Conservation (phyloP, 2,888 invertebrate genomes). For the Drosophila rubida region DNA sequence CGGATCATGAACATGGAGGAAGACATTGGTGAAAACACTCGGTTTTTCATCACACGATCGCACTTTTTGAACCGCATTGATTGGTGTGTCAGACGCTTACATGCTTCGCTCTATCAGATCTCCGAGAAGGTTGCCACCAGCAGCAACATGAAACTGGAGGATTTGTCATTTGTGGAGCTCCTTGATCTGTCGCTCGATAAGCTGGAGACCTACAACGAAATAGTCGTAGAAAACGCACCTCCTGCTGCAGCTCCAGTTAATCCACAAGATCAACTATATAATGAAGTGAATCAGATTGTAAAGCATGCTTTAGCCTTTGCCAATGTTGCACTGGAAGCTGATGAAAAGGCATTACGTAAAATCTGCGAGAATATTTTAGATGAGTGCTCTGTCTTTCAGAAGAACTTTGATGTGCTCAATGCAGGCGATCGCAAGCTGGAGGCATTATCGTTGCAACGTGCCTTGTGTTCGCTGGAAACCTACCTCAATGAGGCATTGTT, state of each 20-base stretch:
- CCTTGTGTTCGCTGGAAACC: conserved; percentile 80
- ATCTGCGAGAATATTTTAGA: conserved; percentile 80
- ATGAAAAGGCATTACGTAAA: conserved; percentile 80
- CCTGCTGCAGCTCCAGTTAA: background rate
- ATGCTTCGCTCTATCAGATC: conserved; percentile 41
- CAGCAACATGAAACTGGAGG: conserved; percentile 51
- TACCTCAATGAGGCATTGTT: conserved; percentile 82
- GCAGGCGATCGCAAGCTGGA: conserved; percentile 78
- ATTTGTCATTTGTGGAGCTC: conserved; percentile 77
- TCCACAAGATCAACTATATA: conserved; percentile 68
- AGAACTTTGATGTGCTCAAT: conserved; percentile 67
- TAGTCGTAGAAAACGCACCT: conserved; percentile 8
- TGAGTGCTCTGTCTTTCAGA: conserved; percentile 78
- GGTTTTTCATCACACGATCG: conserved; percentile 68
- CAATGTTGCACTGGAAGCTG: conserved; percentile 79
- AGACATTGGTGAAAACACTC: conserved; percentile 27
- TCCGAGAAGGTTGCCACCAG: conserved; percentile 16
- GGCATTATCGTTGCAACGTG: conserved; percentile 79
- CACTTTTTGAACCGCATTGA: conserved; percentile 83
- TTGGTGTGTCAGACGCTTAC: conserved; percentile 81
- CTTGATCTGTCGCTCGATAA: conserved; percentile 78
- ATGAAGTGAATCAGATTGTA: conserved; percentile 74
- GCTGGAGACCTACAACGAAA: conserved; percentile 72
- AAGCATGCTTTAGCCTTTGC: conserved; percentile 82
- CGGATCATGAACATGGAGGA: conserved; percentile 74